Evolutionary conservation across 2,797 vertebrate species (phyloP).

Genomic region (Setipinna tenuifilis): DNA sequence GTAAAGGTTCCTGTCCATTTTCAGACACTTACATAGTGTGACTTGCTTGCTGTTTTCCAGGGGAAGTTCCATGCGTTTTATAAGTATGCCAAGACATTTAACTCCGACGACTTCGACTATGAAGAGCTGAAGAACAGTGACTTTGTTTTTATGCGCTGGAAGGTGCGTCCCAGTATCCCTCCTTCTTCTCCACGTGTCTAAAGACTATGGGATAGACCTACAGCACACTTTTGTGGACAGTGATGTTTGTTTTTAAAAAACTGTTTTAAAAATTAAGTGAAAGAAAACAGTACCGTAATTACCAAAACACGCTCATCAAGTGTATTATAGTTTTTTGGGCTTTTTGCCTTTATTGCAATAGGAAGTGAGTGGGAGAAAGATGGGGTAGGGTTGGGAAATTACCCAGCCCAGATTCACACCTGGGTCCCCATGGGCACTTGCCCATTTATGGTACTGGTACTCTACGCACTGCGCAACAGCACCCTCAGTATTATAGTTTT

Average conservation of each 20-base stretch:
- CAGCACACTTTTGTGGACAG: background rate
- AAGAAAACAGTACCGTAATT: background rate
- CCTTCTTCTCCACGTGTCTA: background rate
- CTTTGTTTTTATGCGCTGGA: conserved; percentile 99
- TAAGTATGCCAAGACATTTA: conserved; percentile 98
- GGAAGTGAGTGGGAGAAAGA: no score
- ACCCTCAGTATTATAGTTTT: no score
- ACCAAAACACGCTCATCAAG: background rate
- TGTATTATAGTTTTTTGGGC: no score
- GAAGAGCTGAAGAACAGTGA: conserved; percentile 95
- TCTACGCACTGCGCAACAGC: no score
- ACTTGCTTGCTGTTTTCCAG: conserved; percentile 62
- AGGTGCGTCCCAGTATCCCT: conserved; percentile 73
- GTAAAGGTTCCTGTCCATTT: no score
- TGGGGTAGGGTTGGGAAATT: no score
- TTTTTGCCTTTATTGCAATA: no score
- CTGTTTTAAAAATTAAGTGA: background rate
- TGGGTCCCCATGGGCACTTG: no score
- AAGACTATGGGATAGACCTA: background rate
- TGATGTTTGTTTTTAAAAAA: background rate
- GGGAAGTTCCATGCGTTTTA: conserved; percentile 98
- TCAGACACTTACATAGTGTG: no score
- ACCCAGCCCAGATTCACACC: no score
- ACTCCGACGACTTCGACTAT: conserved; percentile 96
- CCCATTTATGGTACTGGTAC: no score